Evolutionary conservation across 2,113 vertebrate species (phyloP), one percentile per base, ranked within the genome.

Genomic region (Nerophis lumbriciformis): DNA sequence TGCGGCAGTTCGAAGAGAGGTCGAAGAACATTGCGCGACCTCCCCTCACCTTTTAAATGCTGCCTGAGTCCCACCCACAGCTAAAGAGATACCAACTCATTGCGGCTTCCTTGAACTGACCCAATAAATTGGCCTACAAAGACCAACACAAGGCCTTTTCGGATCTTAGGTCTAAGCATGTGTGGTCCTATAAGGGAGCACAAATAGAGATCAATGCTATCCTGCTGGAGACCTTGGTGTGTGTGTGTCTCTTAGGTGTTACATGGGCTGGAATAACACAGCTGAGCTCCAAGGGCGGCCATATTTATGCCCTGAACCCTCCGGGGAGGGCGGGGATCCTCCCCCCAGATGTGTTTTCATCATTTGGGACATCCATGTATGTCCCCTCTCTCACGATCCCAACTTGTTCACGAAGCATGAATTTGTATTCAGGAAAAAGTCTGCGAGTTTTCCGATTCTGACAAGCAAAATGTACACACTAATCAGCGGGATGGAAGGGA

Each of bases 171-270:
- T 72, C 71, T 63, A 38, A 44, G 49, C 64, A 55, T 63, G 81
- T 85, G 82, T 85, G 82, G 85, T 84, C 87, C 80, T 83, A 85
- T 86, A 87, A 87, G 83, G 81, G 85, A 86, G 83, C 66, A 66
- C 83, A 79, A 80, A 83, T 85, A 85, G 51, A 85, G 81, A 86
- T 84, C 83, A 84, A 80, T 82, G 81, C 69, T 61, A 61, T 84
- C 69, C 79, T 75, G 78, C 79, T 75, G 84, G 73, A 85, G 79
- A 75, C 84, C 77, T 82, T 83, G 85, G 81, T 83, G 81, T 81
- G 19, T 78, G 81, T 68, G 75, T 76, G 55, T 42, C 49, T 76
- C 63, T 59, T 72, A 77, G 82, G 78, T 85, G 74, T 79, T 73
- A 63, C 75, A 71, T 61, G 61, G 68, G 68, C 81, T 81, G 67